These are phyloP conservation scores for Patagioenas fasciata DNA, from an alignment of 2,113 vertebrate species.

Conservation along the genomic window DNA sequence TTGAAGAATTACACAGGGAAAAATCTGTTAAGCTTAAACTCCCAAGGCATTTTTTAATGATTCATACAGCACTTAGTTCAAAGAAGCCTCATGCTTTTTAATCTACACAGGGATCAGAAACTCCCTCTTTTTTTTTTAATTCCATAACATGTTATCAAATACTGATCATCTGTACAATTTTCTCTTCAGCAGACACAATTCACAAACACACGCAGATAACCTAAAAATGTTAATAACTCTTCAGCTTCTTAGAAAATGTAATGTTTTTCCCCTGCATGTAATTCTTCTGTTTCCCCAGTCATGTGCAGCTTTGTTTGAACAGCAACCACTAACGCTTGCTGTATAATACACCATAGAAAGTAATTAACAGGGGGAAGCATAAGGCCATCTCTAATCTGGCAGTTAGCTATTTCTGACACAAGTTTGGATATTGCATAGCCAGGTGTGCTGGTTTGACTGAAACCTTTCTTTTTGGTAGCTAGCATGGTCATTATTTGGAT, in stretches of 20 bases:
- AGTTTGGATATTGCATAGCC: not conserved
- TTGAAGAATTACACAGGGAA: not conserved
- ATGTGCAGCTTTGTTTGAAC: not conserved
- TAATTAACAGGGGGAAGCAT: not conserved
- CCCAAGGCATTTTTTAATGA: not conserved
- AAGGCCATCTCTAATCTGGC: not conserved
- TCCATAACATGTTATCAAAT: not conserved
- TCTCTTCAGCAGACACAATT: not conserved
- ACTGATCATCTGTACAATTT: not conserved
- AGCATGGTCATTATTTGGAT: too few relatives aligned
- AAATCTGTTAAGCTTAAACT: slow-evolving; percentile 14
- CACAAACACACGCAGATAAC: not conserved
- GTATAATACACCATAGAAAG: not conserved
- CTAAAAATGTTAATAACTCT: not conserved
- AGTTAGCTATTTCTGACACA: not conserved
- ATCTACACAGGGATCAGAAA: not conserved
- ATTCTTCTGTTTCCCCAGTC: not conserved
- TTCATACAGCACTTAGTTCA: not conserved
- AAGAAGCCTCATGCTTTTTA: not conserved
- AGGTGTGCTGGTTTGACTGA: too few relatives aligned
- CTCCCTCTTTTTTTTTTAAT: not conserved
- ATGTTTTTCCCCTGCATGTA: accelerated
- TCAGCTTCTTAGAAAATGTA: not conserved
- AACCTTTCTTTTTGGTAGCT: too few relatives aligned
- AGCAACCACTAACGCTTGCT: not conserved